Percentiles rank a stretch among this genome's conserved stretches.
phyloP scores from a whole-genome alignment of 2,888 invertebrate species.

The Macaria liturata region DNA sequence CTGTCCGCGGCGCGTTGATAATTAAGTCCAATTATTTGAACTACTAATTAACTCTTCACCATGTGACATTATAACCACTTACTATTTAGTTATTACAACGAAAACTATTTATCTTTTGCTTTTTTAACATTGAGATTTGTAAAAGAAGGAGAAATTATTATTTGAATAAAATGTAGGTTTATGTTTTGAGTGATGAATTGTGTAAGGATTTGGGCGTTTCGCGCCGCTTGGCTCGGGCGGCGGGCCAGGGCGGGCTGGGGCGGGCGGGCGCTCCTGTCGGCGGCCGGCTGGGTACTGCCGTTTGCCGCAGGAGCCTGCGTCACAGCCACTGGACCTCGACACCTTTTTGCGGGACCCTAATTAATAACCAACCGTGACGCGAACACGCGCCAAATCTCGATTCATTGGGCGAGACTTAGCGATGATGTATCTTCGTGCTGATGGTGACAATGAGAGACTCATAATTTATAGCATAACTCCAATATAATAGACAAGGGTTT shows the following conservation, averaged over 20 bases:
- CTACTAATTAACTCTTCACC: constrained; percentile 15
- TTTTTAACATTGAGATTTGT: too few relatives aligned
- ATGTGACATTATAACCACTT: constrained; percentile 5
- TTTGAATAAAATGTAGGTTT: too few relatives aligned
- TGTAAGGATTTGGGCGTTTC: background rate
- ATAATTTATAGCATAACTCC: too few relatives aligned
- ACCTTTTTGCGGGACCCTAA: constrained; percentile 78
- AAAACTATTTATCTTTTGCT: too few relatives aligned
- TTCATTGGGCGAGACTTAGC: constrained; percentile 42
- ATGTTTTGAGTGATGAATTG: too few relatives aligned
- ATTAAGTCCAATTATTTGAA: constrained; percentile 10
- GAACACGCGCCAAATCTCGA: constrained; percentile 57
- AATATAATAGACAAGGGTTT: too few relatives aligned
- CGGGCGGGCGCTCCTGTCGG: constrained; percentile 48
- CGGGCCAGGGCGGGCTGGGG: constrained; percentile 31
- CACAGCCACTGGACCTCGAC: constrained; percentile 72
- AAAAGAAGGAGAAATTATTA: too few relatives aligned
- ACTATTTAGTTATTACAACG: too few relatives aligned
- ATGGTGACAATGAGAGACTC: constrained; percentile 6
- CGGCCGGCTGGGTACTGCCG: constrained; percentile 67
- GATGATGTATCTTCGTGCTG: constrained; percentile 43
- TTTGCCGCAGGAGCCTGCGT: constrained; percentile 79
- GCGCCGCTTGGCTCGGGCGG: constrained; percentile 37
- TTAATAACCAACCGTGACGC: constrained; percentile 72
- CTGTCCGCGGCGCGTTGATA: constrained; percentile 14